Evolutionary conservation across 1,140 invertebrate genomes (phyloP), one percentile per base, ranked within the genome.

Genomic region (Drosophila melanica): DNA sequence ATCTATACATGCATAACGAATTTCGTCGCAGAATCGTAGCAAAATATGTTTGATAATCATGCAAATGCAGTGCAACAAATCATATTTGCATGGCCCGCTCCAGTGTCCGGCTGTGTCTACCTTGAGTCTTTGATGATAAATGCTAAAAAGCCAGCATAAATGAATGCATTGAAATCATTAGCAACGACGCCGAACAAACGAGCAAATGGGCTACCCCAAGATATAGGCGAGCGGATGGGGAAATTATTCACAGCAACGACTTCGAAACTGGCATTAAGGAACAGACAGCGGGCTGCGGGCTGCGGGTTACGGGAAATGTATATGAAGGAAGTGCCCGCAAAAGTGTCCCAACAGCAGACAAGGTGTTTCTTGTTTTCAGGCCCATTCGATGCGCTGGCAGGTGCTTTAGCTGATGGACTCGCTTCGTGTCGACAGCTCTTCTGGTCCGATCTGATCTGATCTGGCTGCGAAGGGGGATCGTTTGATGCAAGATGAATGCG

Each of bases 221-320:
- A 37, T 37, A 23, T 14, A 50, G 35, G 20, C 45, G n/a, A 87
- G 60, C 81, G 84, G 90, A 86, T 91, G 89, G 72, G 74, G 59
- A 86, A 90, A 90, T 90, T 90, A 90, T 90, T 82, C 90, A 90
- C 90, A 82, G 90, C 67, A 90, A 90, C 81, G 89, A 81, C 66
- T 77, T 14, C 18, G 55, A 59, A 68, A 42, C 51, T 23, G 69
- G 79, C 65, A 77, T 78, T 82, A 84, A 72, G 70, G 79, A 65
- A 45, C 62, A 35, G 30, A 4, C 23, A 33, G 23, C 30, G 30
- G 12, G 35, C 12, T 47, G 44, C 59, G 60, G 42, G 57, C 12
- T 35, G 33, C 18, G 23, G 42, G 57, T n/a, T 35, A 18, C 18
- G 23, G 33, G 14, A 27, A 14, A 8, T 39, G 14, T 27, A 14